Evolutionary conservation across 1,140 invertebrate genomes (phyloP), one percentile per base, ranked within the genome.

Genomic region (Hermetia illucens): DNA sequence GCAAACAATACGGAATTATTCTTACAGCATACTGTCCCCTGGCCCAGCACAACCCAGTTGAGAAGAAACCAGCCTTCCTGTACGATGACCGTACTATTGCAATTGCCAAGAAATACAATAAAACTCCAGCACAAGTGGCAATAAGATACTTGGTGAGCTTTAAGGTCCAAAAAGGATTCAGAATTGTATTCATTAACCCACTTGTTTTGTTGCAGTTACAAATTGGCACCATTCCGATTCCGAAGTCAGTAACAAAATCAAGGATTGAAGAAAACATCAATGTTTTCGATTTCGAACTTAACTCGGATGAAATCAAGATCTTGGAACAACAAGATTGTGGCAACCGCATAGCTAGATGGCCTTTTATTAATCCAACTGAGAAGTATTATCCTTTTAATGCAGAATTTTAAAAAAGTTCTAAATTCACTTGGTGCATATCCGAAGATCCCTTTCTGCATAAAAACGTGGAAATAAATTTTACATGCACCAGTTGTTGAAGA

Each of bases 11-110:
- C 22, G 63, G 68, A 4, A 77, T 94, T 19, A 57, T 63, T 4
- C 52, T 94, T 1, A 86, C 75, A 1, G 85, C 79, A 10, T 94
- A 84, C 61, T 78, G 79, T 43, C 82, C 84, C 0, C 61, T 95
- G 3, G 88, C 83, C 3, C 69, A 77, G 0, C 77, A 79, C 2
- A 65, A 67, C 39, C 54, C 55, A 5, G 47, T 44, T 5, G 48
- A 50, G 10, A 49, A 59, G 59, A 59, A 53, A 57, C 57, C 57
- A 2, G 46, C 56, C 0, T 59, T 59, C 68, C 51, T 68, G 52
- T 63, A 48, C 5, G 76, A 83, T 44, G 63, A 68, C 12, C 66
- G 67, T 39, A 46, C n/a, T 3, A 50, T 68, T 9, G 53, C 60
- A 34, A 65, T 83, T 16, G 72, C 64, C 1, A 55, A 70, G 8